Evolutionary conservation across 2,888 invertebrate genomes (phyloP), one percentile per base, ranked within the genome.

Genomic region (Chalcis sispes): DNA sequence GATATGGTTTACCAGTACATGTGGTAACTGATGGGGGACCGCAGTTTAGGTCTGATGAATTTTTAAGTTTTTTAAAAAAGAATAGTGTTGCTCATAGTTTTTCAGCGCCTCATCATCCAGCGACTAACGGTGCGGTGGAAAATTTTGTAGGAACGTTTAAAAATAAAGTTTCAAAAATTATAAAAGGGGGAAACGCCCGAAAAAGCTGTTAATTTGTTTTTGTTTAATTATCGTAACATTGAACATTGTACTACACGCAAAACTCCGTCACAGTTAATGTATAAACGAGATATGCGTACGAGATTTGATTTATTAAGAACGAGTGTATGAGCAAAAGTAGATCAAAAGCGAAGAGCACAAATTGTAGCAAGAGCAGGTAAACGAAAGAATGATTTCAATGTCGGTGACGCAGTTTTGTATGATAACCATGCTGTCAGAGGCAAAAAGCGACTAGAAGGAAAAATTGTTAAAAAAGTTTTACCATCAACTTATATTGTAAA

Each of bases 121-220:
- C 50, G 4, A 20, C 50, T 7, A 50, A 50, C 50, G 50, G 50
- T 76, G 20, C 79, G 75, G 79, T 75, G 0, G 78, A 77, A 54
- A 80, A 79, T 54, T 80, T 81, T n/a, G 58, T 81, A 15, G 64
- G 50, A 40, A 80, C 74, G 0, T 80, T 79, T 25, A 80, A 79
- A 27, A 40, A 77, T 64, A 79, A 79, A 25, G 75, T 78, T 10
- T 36, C 36, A 10, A 80, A 79, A 75, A 80, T 80, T 25, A 36
- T 80, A 8, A 40, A 79, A 61, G 70, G 74, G 61, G 80, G 78
- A 25, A 25, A 61, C 42, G 50, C n/a, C 2, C 29, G 77, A 76
- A 13, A n/a, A 61, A 1, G 80, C 78, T 1, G 59, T 79, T 1
- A 73, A 67, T 29, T 54, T 32, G 27, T 81, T 80, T 48, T 5